Evolutionary conservation across 2,888 invertebrate genomes (phyloP), one percentile per base, ranked within the genome.

Genomic region (Coelopa pilipes): DNA sequence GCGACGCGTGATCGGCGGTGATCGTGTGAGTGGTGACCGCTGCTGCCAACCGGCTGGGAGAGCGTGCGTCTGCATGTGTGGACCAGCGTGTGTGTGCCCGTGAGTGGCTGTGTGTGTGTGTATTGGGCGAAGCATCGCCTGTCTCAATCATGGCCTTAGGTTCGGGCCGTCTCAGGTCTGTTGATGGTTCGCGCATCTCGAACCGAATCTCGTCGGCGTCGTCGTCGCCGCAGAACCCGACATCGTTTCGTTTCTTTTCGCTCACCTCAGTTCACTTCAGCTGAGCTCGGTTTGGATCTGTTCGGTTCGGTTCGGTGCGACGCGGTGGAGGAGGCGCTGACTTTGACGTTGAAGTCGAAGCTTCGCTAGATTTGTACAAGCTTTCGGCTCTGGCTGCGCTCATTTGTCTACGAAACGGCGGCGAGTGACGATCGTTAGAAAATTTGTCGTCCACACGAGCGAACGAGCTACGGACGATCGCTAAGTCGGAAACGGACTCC

Each of bases 381-480:
- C 74, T 80, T 76, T 67, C 73, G 72, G 77, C 73, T 77, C 59
- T 17, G 74, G 78, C 80, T 80, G 78, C 79, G 83, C 81, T 85
- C 85, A 85, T 83, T 85, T 82, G 83, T 83, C 80, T 82, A 81
- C 84, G 81, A 81, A 80, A 80, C 85, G 80, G 80, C 83, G 82
- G 77, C 80, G 83, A 79, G 85, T 79, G 78, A 72, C 81, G 85
- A 82, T 82, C 84, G 82, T 84, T 84, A 82, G 81, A 82, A 67
- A 75, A 74, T 77, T 72, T 72, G 69, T 77, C 78, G 76, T 78
- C 76, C 77, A 78, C 77, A 74, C 72, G 73, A 49, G 10, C n/a
- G n/a, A n/a, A n/a, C n/a, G n/a, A n/a, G n/a, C n/a, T n/a, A n/a
- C n/a, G n/a, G n/a, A n/a, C n/a, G n/a, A n/a, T n/a, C n/a, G n/a